phyloP scores from a whole-genome alignment of 37 sponge, comb jelly and placozoan genomes.

The Aplysina aerophoba region DNA sequence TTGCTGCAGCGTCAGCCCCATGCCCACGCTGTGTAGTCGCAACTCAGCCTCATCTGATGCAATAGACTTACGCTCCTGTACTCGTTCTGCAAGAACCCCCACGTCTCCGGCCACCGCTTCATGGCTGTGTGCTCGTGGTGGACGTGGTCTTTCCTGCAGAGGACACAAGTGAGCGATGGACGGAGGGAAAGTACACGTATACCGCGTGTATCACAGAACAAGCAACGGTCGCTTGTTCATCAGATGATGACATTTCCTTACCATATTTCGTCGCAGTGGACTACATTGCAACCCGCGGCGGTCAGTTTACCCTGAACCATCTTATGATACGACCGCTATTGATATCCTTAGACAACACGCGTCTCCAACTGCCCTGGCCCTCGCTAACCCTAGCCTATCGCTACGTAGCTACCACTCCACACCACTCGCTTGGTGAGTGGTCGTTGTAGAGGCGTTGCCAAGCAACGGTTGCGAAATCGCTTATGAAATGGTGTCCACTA shows the following conservation, averaged over 20 bases:
- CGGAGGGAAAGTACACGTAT: too few relatives aligned
- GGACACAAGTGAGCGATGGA: neutral
- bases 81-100: constrained; percentile 74
- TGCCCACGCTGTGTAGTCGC: too few relatives aligned
- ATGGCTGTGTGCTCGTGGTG: constrained; percentile 48
- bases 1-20: too few relatives aligned
- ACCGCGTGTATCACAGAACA: too few relatives aligned
- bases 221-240: too few relatives aligned
- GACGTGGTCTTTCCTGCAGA: constrained; percentile 84
- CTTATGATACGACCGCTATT: too few relatives aligned
- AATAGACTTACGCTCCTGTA: constrained; percentile 58
- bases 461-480: too few relatives aligned
- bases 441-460: neutral
- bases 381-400: neutral
- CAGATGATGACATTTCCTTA: too few relatives aligned
- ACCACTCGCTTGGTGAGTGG: neutral
- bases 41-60: neutral
- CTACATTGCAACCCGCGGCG: constrained; percentile 43
- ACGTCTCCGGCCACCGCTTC: constrained; percentile 67
- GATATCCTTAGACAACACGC: too few relatives aligned
- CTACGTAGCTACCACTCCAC: neutral
- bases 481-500: too few relatives aligned
- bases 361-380: constrained; percentile 32
- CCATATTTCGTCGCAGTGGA: constrained; percentile 70
- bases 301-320: constrained; percentile 29